These are phyloP conservation scores for Caenorhabditis briggsae DNA, from an alignment of 1,140 invertebrate species.

Conservation along the genomic window DNA sequence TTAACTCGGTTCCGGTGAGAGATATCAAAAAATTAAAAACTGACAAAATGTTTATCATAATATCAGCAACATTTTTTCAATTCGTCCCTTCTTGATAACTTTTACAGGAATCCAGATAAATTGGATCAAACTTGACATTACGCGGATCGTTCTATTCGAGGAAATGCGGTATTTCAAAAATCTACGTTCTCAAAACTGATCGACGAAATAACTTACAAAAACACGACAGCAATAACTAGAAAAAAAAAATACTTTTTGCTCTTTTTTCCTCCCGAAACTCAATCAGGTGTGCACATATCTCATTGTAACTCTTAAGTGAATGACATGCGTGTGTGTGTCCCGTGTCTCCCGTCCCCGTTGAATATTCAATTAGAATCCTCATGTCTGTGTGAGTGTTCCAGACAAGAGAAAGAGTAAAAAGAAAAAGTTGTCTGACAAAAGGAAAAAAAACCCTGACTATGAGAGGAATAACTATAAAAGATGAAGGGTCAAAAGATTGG, in stretches of 20 bases:
- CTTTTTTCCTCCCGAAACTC: conserved; percentile 5
- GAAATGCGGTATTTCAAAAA: too few species aligned
- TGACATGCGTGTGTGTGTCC: background rate
- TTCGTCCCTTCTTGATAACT: too few species aligned
- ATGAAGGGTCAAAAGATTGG: conserved; percentile 3
- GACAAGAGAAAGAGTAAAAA: background rate
- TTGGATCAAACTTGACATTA: too few species aligned
- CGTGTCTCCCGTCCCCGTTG: background rate
- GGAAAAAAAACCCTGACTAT: background rate
- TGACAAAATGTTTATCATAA: too few species aligned
- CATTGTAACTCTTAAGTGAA: background rate
- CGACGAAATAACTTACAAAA: background rate
- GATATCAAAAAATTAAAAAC: too few species aligned
- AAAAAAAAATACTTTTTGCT: background rate
- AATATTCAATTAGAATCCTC: conserved; percentile 34
- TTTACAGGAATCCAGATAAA: too few species aligned
- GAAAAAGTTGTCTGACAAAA: background rate
- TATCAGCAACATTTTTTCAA: too few species aligned
- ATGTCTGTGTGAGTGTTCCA: conserved; percentile 16
- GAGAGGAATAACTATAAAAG: background rate
- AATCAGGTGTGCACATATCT: conserved; percentile 18
- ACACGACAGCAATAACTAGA: background rate
- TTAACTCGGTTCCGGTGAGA: too few species aligned
- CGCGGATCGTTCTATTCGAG: too few species aligned
- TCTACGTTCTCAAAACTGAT: background rate